Base-by-base conservation (phyloP, 2,888 invertebrate genomes). In the Heliconius aoede region DNA sequence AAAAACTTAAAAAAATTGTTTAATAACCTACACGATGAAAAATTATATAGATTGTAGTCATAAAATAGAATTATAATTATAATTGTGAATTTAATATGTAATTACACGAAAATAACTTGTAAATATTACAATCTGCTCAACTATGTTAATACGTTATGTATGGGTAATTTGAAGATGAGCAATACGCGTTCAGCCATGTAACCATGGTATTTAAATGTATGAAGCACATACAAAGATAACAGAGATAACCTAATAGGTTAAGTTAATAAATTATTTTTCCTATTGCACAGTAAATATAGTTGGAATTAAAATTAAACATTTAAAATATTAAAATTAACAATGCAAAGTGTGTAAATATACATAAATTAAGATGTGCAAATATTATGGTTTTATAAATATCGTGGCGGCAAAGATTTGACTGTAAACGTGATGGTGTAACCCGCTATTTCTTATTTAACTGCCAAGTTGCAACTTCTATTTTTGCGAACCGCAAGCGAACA, bases 61-160 rank as follows among this genome's bases (percentile, higher is more conserved):
- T 36, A 24, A 24, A 30, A 40, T 69, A 46, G 21, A 46, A 69
- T 68, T 69, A 68, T 61, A 58, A 83, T 81, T 81, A 86, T 88
- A 87, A 89, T 90, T 90, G 88, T 86, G 86, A 87, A 88, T 64
- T 88, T 88, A 86, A 85, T 85, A 81, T 84, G 83, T 88, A 89
- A 90, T 88, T 90, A 86, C 13, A 76, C 2, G 46, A 46, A 65
- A 64, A 87, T 88, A 87, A 84, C 83, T 73, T 82, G 71, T 71
- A 82, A 81, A 83, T 83, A 83, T 84, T 84, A 82, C 82, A 84
- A 82, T 84, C 83, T 83, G 80, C 82, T 80, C 80, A 78, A 80
- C 78, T 74, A 78, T 72, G 80, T 76, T 60, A 58, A 72, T 73
- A 73, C 24, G 65, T 67, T 73, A n/a, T n/a, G 26, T 32, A 65